Base-by-base conservation (phyloP, 53 echinoderm and acorn worm species). In the Hippasteria phrygiana region DNA sequence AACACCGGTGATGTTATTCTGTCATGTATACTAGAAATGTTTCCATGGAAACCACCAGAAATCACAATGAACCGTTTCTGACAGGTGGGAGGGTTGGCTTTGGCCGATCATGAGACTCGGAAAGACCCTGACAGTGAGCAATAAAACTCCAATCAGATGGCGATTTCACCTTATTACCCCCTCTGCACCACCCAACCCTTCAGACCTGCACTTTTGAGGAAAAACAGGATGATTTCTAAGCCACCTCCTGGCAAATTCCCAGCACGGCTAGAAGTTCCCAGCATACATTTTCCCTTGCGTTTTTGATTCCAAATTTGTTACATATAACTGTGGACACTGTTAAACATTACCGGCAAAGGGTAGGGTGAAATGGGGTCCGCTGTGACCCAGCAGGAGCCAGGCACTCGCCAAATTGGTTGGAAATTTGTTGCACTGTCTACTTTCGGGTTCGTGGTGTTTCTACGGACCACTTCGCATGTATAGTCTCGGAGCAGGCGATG, bases 261-360 rank as follows among this genome's bases (percentile, higher is more conserved):
- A 48, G 8, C 85, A 10, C 85, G 36, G 85, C 85, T 53, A 85
- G 85, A 64, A 51, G 18, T 22, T 83, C 73, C 73, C 73, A 35
- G 41, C 26, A 20, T 9, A 26, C 34, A 22, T 67, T 28, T 41
- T 73, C 27, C 4, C 34, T 35, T 35, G 9, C 31, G 31, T 3
- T 35, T 37, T 34, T 35, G n/a, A 20, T 24, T 34, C 43, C 40
- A 85, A 85, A 85, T 70, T 81, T 85, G 85, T 48, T 85, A 85
- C 85, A 85, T 85, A 54, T 85, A 51, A 70, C 10, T 37, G 53
- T 85, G 71, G 85, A 85, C 85, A 85, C 85, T 69, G 85, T 85
- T 69, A 69, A 85, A 51, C 50, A 48, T 47, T 51, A 2, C 16
- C 50, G 36, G 38, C 85, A 65, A 63, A 35, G 7, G 36, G 69